A percentile compares a stretch with the other conserved stretches of the same genome.
These are phyloP conservation scores for Cetonia aurata DNA, from an alignment of 2,888 invertebrate species.

Conservation along the genomic window DNA sequence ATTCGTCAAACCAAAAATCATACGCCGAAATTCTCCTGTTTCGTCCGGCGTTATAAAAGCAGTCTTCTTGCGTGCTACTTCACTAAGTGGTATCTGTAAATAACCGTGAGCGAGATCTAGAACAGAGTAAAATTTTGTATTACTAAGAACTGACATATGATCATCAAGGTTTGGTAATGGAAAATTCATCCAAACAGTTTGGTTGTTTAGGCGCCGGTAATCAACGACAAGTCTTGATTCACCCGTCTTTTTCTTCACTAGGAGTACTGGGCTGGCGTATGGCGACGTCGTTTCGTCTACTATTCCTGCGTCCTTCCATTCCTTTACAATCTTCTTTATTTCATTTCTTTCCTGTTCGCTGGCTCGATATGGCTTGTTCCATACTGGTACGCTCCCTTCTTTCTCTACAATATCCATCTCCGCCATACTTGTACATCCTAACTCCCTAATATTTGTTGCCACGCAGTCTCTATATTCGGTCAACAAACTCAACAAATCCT, in stretches of 20 bases:
- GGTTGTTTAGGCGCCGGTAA: constrained; percentile 46
- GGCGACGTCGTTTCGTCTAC: constrained; percentile 46
- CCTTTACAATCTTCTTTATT: constrained; percentile 43
- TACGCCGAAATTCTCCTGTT: constrained; percentile 48
- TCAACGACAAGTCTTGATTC: constrained; percentile 51
- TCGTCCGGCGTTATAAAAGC: constrained; percentile 54
- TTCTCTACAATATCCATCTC: constrained; percentile 44
- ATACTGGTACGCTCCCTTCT: constrained; percentile 36
- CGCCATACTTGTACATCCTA: constrained; percentile 44
- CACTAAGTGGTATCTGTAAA: constrained; percentile 39
- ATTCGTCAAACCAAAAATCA: constrained; percentile 10
- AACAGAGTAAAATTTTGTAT: constrained; percentile 39
- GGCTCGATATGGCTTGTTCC: constrained; percentile 43
- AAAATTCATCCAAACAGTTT: constrained; percentile 46
- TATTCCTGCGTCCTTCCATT: constrained; percentile 44
- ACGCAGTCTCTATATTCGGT: constrained; percentile 42
- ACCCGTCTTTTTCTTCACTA: constrained; percentile 51
- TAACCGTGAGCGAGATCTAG: constrained; percentile 41
- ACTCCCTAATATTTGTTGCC: constrained; percentile 40
- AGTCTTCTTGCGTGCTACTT: constrained; percentile 38
- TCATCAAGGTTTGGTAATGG: constrained; percentile 47
- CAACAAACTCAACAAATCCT: constrained; percentile 3
- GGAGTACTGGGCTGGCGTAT: constrained; percentile 49
- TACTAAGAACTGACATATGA: neutral
- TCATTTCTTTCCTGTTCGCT: constrained; percentile 40